phyloP scores from a whole-genome alignment of 1,140 invertebrate species.

The Steinernema khuongi region DNA sequence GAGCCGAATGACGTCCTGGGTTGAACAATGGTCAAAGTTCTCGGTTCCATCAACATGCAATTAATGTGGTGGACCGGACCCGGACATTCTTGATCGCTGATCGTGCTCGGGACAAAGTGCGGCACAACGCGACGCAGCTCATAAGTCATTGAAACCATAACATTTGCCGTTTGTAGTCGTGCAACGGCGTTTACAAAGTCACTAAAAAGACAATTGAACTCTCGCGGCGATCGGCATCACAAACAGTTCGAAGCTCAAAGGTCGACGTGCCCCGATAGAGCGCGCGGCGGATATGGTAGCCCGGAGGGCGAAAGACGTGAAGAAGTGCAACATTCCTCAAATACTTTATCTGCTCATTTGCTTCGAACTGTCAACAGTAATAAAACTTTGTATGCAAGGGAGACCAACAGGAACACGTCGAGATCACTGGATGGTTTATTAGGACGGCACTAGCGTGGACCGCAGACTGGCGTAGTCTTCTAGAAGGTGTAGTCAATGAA shows the following conservation, averaged over 20 bases:
- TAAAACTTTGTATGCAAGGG: neutral
- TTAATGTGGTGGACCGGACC: no score
- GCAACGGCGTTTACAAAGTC: neutral
- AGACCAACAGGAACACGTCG: neutral
- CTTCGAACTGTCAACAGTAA: neutral
- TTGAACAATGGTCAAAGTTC: no score
- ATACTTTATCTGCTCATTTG: neutral
- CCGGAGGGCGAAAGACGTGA: neutral
- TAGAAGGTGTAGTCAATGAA: slow-evolving; percentile 2
- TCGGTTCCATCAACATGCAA: no score
- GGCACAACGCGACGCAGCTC: no score
- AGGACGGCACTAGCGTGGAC: neutral
- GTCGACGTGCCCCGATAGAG: neutral
- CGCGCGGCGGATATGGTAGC: neutral
- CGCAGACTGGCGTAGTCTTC: neutral
- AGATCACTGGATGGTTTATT: slow-evolving; percentile 9
- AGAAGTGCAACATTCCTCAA: neutral
- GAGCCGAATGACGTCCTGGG: no score
- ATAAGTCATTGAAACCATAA: slow-evolving; percentile 12
- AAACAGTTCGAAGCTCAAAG: neutral
- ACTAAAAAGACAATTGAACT: no score
- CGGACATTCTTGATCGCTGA: no score
- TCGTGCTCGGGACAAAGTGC: no score
- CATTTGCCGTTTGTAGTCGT: neutral
- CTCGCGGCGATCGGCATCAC: no score